Conservation (phyloP, 2,888 invertebrate species). For the Synanthedon vespiformis region DNA sequence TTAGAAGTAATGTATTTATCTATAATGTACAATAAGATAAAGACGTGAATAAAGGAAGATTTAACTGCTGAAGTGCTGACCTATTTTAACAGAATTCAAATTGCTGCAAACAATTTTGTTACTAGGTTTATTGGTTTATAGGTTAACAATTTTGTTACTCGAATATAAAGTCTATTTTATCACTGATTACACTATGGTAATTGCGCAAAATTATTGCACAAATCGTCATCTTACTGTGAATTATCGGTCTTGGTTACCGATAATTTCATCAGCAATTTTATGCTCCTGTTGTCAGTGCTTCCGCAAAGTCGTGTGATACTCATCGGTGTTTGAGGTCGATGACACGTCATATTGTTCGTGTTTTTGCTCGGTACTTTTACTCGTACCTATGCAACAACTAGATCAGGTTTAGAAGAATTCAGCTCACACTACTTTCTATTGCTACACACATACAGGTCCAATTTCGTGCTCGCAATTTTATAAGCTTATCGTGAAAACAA, state of each 20-base stretch:
- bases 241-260: slow-evolving; percentile 13
- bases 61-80: background rate
- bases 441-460: background rate
- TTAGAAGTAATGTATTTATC: too few relatives aligned
- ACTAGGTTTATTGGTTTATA: background rate
- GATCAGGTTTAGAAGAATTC: background rate
- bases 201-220: too few relatives aligned
- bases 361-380: background rate
- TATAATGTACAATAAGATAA: too few relatives aligned
- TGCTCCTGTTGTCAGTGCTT: background rate
- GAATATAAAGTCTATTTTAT: too few relatives aligned
- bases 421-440: background rate
- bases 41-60: too few relatives aligned
- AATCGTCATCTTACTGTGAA: slow-evolving; percentile 1
- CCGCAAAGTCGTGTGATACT: background rate
- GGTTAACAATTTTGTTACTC: background rate
- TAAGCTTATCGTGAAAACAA: too few relatives aligned
- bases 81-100: background rate
- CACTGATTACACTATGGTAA: too few relatives aligned
- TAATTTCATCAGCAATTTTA: slow-evolving; percentile 14
- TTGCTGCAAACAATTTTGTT: background rate
- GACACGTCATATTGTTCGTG: slow-evolving; percentile 8
- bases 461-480: too few relatives aligned
- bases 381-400: background rate
- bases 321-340: slow-evolving; percentile 12